Conservation (phyloP, 2,888 invertebrate species). For the Temnothorax ravouxi region DNA sequence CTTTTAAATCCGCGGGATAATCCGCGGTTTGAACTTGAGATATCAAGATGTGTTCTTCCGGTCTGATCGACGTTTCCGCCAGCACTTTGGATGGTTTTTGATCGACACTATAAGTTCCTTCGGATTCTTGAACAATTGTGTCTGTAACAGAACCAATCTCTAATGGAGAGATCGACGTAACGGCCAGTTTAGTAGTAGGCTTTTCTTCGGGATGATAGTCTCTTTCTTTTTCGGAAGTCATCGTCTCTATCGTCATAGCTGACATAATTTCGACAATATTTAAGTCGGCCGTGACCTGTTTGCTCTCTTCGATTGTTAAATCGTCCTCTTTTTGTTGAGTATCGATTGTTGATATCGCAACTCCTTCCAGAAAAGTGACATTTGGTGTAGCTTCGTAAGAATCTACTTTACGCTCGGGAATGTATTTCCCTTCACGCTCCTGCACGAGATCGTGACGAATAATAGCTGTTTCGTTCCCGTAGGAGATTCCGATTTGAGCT, state of each 20-base stretch:
- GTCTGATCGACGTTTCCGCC: slow-evolving; percentile 89
- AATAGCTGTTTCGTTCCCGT: slow-evolving; percentile 88
- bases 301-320: slow-evolving; percentile 86
- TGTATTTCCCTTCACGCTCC: slow-evolving; percentile 90
- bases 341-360: slow-evolving; percentile 89
- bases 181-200: slow-evolving; percentile 82
- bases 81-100: slow-evolving; percentile 87
- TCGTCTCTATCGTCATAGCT: slow-evolving; percentile 88
- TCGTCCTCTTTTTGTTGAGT: slow-evolving; percentile 90
- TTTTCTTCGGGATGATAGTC: slow-evolving; percentile 86
- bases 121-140: slow-evolving; percentile 90
- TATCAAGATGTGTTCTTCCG: slow-evolving; percentile 89
- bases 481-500: slow-evolving; percentile 88
- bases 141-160: slow-evolving; percentile 88
- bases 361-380: slow-evolving; percentile 85
- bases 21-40: slow-evolving; percentile 89
- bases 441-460: slow-evolving; percentile 88
- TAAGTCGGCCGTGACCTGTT: slow-evolving; percentile 88
- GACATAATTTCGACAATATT: slow-evolving; percentile 89
- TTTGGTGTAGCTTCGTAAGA: slow-evolving; percentile 80
- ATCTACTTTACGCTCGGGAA: slow-evolving; percentile 78
- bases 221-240: slow-evolving; percentile 89
- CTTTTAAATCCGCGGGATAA: slow-evolving; percentile 87
- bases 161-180: slow-evolving; percentile 87
- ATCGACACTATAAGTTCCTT: slow-evolving; percentile 88